Evolutionary conservation across 2,113 vertebrate species (phyloP), one percentile per base, ranked within the genome.

Genomic region (Eulacestoma nigropectus): DNA sequence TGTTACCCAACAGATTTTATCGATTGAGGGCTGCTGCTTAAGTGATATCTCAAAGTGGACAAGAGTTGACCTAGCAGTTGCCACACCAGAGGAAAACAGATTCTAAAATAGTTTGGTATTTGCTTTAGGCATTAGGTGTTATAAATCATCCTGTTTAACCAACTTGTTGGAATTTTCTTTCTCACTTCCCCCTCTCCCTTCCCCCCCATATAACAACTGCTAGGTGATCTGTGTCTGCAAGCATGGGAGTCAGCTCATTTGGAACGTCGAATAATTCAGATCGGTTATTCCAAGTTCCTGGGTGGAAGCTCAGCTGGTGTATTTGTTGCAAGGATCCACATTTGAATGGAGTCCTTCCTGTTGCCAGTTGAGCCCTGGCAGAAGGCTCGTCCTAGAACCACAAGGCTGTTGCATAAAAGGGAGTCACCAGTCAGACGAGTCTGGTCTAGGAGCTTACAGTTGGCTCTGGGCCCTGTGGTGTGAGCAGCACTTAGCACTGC

Each of bases 111-210:
- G 64, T 23, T 35, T 59, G 76, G 92, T 84, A 95, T 92, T 95
- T 92, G 90, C 95, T 90, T 78, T 67, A 93, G 90, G 91, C 64
- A 81, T 90, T 67, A 80, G 26, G 46, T 65, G 52, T 59, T 78
- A 86, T 78, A 96, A 95, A 96, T 89, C 92, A 95, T 67, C 59
- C 70, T 92, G 79, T 92, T 90, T 88, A 84, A 55, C 68, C 52
- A 78, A 77, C 50, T 67, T 57, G 14, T 2, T 81, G 90, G 88
- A 90, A 88, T 93, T 92, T 87, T 87, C 60, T 84, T 55, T 32
- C 26, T 62, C 23, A 23, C 18, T 8, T 8, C 32, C 10, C 9
- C 13, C 32, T 26, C 5, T 23, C 33, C 9, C 16, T 30, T 30
- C 7, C 2, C 13, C 20, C 9, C 4, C 10, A 46, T 67, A 77